Evolutionary conservation across 2,113 vertebrate species (phyloP), one percentile per base, ranked within the genome.

Genomic region (Pelecanoides urinatrix): DNA sequence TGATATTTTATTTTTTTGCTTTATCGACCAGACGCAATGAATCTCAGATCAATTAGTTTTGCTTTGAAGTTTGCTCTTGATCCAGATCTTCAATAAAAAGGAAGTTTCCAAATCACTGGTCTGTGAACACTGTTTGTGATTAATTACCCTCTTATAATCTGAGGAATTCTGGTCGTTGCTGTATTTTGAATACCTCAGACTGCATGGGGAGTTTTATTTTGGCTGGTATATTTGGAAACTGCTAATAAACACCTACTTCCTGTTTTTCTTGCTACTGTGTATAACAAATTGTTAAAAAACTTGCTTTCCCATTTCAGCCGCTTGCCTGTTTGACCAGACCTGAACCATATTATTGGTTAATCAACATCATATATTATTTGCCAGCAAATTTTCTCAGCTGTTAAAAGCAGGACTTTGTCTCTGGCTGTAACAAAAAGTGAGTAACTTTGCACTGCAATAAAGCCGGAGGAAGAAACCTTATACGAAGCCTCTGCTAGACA

Each of bases 171-270:
- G 96, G 96, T 98, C 73, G 71, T 96, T 70, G 92, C 96, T 97
- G 88, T 98, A 97, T 98, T 98, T 98, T 98, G 97, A 98, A 98
- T 98, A 98, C 97, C 98, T 98, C 96, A 97, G 97, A 92, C 97
- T 98, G 97, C 97, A 95, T 16, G 97, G 98, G 97, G 97, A 98
- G 96, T 97, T 98, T 97, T 97, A 97, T 98, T 98, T 98, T 98
- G 98, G 98, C 98, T 97, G 97, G 98, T 98, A 98, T 98, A 98
- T 98, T 98, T 98, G 98, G 98, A 98, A 98, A 98, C 97, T 96
- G 96, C 97, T 98, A 98, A 98, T 98, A 98, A 98, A 98, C 97
- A 98, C 97, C 96, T 96, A 96, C 97, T 98, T 98, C 98, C 98
- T 98, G 98, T 98, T 98, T 98, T 98, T 97, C 97, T 98, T 98